Conservation (phyloP, 2,888 invertebrate species). For the Biston stratarius region DNA sequence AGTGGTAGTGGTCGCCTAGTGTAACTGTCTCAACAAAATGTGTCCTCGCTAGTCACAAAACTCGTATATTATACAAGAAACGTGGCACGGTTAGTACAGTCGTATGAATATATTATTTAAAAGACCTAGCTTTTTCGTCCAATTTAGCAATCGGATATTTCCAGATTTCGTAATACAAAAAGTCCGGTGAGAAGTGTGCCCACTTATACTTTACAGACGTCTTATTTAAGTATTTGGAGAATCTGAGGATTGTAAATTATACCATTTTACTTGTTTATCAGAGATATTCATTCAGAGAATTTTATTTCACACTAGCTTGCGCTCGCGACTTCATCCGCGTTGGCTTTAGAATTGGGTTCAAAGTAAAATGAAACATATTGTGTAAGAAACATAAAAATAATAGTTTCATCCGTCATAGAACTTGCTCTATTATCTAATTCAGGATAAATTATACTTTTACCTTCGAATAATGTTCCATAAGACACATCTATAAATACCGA, state of each 20-base stretch:
- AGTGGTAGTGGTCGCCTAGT: no score
- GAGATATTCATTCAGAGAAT: no score
- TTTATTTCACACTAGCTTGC: no score
- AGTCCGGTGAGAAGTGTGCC: constrained; percentile 32
- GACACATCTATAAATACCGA: no score
- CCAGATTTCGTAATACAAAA: constrained; percentile 39
- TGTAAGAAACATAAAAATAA: no score
- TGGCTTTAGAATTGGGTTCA: no score
- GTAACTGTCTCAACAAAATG: background rate
- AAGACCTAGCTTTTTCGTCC: constrained; percentile 36
- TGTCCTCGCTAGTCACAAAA: constrained; percentile 15
- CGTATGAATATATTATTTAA: constrained; percentile 39
- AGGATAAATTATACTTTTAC: no score
- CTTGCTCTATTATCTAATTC: no score
- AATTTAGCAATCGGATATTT: constrained; percentile 41
- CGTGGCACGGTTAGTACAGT: constrained; percentile 28
- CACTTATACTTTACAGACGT: background rate
- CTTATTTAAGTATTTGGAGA: constrained; percentile 4
- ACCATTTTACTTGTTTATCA: background rate
- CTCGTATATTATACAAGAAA: constrained; percentile 48
- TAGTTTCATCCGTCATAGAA: no score
- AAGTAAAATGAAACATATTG: no score
- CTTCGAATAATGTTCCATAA: no score
- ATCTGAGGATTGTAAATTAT: background rate
- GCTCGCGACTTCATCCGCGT: no score